A percentile compares a stretch with the other conserved stretches of the same genome.
phyloP scores from a whole-genome alignment of 1,140 invertebrate species.

The Idris sp. region DNA sequence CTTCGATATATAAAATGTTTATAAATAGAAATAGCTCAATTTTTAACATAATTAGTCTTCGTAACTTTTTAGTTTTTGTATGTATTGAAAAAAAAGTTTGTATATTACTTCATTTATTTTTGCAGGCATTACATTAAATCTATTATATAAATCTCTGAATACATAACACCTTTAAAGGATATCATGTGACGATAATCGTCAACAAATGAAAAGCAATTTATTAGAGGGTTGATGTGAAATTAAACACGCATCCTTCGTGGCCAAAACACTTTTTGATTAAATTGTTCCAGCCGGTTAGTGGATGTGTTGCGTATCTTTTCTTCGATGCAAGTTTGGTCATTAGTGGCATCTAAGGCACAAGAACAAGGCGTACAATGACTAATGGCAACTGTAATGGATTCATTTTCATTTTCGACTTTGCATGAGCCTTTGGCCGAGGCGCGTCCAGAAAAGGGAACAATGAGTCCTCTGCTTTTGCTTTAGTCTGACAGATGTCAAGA shows the following conservation, averaged over 20 bases:
- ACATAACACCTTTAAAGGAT: too few species aligned
- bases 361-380: constrained; percentile 58
- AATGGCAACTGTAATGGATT: constrained; percentile 63
- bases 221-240: constrained; percentile 34
- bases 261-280: constrained; percentile 60
- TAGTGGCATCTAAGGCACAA: constrained; percentile 57
- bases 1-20: too few species aligned
- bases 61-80: too few species aligned
- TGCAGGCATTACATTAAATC: too few species aligned
- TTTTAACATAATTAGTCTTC: too few species aligned
- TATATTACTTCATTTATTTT: too few species aligned
- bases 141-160: too few species aligned
- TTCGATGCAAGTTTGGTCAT: constrained; percentile 55
- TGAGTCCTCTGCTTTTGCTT: constrained; percentile 46
- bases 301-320: constrained; percentile 44
- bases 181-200: constrained; percentile 11
- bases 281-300: constrained; percentile 54
- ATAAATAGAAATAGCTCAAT: too few species aligned
- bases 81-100: too few species aligned
- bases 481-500: constrained; percentile 74
- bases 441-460: constrained; percentile 60
- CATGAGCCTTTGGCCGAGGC: constrained; percentile 36
- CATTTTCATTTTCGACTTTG: constrained; percentile 62
- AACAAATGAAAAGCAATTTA: constrained; percentile 43
- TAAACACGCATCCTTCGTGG: constrained; percentile 39